phyloP scores from a whole-genome alignment of 2,113 vertebrate genomes.

The Neoarius graeffei region DNA sequence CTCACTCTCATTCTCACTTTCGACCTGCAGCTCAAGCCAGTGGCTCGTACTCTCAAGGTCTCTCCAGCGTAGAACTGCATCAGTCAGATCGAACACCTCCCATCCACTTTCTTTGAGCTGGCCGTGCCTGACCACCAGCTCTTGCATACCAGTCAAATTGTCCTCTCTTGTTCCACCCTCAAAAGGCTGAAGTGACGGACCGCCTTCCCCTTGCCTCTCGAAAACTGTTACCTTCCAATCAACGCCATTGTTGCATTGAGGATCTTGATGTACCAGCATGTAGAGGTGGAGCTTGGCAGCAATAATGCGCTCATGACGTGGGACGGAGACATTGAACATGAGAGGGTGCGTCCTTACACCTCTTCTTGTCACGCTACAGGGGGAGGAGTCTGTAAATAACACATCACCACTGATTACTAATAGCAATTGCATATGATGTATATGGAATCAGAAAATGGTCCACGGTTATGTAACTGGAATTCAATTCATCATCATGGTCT shows the following conservation, averaged over 20 bases:
- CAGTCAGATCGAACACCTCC: constrained; percentile 92
- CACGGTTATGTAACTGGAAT: neutral
- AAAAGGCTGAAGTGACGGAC: constrained; percentile 32
- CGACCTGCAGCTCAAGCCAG: constrained; percentile 84
- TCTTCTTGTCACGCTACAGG: constrained; percentile 66
- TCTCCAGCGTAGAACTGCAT: constrained; percentile 79
- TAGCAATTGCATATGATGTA: neutral
- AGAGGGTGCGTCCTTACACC: constrained; percentile 82
- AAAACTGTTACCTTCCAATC: constrained; percentile 86
- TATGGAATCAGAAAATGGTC: neutral
- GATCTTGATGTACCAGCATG: constrained; percentile 78
- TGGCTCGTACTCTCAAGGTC: constrained; percentile 76
- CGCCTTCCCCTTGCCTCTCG: constrained; percentile 66
- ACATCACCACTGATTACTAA: constrained; percentile 29
- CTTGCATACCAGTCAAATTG: constrained; percentile 69
- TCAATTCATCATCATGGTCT: neutral
- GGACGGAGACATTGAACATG: constrained; percentile 90
- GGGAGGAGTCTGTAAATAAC: constrained; percentile 79
- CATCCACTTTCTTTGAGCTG: constrained; percentile 82
- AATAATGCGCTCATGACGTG: constrained; percentile 83
- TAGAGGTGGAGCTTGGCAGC: constrained; percentile 88
- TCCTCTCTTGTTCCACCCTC: constrained; percentile 60
- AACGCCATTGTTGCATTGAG: constrained; percentile 69
- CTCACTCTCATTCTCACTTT: constrained; percentile 60
- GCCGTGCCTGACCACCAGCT: constrained; percentile 81